A percentile compares a stretch with the other conserved stretches of the same genome.
phyloP scores from a whole-genome alignment of 2,113 vertebrate species.

The Mungos mungo region DNA sequence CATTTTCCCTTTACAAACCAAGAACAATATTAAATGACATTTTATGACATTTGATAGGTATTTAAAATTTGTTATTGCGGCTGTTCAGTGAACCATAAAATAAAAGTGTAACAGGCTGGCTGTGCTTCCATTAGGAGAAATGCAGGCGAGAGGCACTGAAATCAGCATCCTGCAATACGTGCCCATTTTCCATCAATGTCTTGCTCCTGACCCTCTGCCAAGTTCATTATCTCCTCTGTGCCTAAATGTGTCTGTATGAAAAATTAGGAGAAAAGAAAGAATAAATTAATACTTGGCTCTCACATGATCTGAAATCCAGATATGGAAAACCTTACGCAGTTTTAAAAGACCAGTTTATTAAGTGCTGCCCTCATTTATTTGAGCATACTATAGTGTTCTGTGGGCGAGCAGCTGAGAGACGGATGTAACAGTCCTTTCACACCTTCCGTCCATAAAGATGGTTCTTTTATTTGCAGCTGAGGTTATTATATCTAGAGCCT shows the following conservation, averaged over 20 bases:
- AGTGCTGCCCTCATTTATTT: background rate
- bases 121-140: conserved; percentile 57
- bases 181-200: conserved; percentile 30
- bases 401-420: conserved; percentile 18
- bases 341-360: background rate
- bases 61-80: conserved; percentile 17
- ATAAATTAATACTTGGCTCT: conserved; percentile 17
- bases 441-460: conserved; percentile 59
- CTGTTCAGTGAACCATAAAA: conserved; percentile 65
- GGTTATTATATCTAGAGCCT: conserved; percentile 63
- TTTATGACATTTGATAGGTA: conserved; percentile 67
- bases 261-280: conserved; percentile 38
- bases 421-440: conserved; percentile 39
- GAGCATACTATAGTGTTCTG: background rate
- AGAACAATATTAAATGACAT: conserved; percentile 68
- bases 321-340: background rate
- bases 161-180: background rate
- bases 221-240: conserved; percentile 21
- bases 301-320: conserved; percentile 9
- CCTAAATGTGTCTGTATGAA: conserved; percentile 25
- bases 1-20: conserved; percentile 53
- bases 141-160: conserved; percentile 21
- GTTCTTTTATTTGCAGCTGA: conserved; percentile 68
- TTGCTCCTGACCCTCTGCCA: conserved; percentile 25
- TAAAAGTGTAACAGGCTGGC: conserved; percentile 35